phyloP scores from a whole-genome alignment of 2,113 vertebrate genomes.

The Sapayoa aenigma region DNA sequence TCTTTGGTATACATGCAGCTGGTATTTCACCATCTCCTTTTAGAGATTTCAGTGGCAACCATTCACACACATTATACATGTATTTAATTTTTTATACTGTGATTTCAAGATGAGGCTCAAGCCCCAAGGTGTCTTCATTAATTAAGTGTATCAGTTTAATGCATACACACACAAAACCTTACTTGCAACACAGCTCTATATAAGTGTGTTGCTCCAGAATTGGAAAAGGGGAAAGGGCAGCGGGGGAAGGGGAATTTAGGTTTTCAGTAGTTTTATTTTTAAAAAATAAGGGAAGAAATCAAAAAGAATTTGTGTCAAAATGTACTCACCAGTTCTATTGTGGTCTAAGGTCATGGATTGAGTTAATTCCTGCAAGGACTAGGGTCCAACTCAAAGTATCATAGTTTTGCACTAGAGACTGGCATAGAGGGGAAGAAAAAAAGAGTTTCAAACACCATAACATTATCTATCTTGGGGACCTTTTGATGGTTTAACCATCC shows the following conservation, averaged over 20 bases:
- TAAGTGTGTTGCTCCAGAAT: neutral
- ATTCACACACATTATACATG: neutral
- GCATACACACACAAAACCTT: neutral
- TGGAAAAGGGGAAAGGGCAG: neutral
- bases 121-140: conserved; percentile 43
- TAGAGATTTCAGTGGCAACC: neutral
- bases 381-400: neutral
- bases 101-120: conserved; percentile 2
- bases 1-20: neutral
- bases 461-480: neutral
- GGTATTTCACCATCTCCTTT: neutral
- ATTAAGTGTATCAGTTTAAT: conserved; percentile 43
- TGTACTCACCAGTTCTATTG: neutral
- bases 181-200: neutral
- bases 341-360: conserved; percentile 32
- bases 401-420: neutral
- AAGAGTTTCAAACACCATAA: neutral
- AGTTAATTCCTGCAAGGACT: neutral
- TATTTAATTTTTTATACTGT: conserved; percentile 44
- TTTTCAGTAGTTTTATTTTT: neutral
- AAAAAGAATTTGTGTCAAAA: neutral
- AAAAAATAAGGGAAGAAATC: neutral
- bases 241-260: neutral
- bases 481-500: neutral
- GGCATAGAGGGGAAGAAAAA: neutral